Evolutionary conservation across 2,888 invertebrate genomes (phyloP).

Genomic region (Tetrapedia diversipes): DNA sequence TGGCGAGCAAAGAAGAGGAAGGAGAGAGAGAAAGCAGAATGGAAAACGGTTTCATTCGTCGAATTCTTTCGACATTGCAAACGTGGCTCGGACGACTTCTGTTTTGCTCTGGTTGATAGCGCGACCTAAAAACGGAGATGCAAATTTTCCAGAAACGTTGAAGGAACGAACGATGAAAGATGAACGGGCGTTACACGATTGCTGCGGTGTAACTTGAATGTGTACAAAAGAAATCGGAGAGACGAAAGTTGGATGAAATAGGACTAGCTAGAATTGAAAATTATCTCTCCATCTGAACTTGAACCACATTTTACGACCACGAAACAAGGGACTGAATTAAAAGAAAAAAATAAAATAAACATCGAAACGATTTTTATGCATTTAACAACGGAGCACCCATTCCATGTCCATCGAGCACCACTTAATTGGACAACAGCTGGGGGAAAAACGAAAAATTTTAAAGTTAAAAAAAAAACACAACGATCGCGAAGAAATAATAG

Average conservation of each 20-base stretch:
- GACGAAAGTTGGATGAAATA: background rate
- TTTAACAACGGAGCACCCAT: too few relatives aligned
- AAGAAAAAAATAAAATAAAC: too few relatives aligned
- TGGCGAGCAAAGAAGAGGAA: background rate
- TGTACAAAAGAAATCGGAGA: background rate
- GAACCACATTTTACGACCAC: too few relatives aligned
- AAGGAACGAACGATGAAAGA: background rate
- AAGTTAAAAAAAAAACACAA: too few relatives aligned
- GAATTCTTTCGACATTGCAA: constrained; percentile 40
- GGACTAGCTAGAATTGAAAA: background rate
- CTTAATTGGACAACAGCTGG: background rate
- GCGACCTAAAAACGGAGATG: constrained; percentile 40
- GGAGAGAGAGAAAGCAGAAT: background rate
- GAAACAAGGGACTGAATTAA: too few relatives aligned
- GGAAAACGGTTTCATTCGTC: constrained; percentile 38
- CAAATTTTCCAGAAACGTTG: constrained; percentile 24
- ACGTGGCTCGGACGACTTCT: background rate
- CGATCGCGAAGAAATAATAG: too few relatives aligned
- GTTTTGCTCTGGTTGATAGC: constrained; percentile 34
- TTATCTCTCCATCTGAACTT: too few relatives aligned
- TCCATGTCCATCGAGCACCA: background rate
- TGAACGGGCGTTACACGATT: too few relatives aligned
- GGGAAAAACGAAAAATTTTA: too few relatives aligned
- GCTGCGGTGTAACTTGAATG: too few relatives aligned
- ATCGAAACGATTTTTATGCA: too few relatives aligned